Conservation (phyloP, 2,888 invertebrate genomes). For the Leptarthrus brevirostris region DNA sequence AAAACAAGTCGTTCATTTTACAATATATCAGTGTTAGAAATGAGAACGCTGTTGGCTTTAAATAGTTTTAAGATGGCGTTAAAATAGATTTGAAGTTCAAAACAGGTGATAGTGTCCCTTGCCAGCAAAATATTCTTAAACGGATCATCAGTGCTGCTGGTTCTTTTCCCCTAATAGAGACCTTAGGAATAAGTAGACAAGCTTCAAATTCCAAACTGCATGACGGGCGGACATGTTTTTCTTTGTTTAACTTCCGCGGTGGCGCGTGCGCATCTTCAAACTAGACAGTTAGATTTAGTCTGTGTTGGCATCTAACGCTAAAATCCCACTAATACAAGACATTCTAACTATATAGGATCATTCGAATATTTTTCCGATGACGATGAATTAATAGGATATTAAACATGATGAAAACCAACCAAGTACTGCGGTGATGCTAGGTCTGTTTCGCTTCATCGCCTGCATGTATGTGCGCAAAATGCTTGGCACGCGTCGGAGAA, state of each 20-base stretch:
- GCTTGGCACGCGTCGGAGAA: constrained; percentile 33
- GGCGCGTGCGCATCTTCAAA: background rate
- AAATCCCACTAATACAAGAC: constrained; percentile 14
- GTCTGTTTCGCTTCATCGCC: background rate
- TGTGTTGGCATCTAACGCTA: background rate
- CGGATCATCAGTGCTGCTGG: constrained; percentile 7
- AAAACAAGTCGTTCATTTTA: no score
- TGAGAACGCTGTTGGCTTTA: background rate
- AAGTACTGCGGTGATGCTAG: background rate
- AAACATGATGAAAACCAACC: constrained; percentile 5
- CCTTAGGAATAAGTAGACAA: no score
- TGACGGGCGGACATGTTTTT: no score
- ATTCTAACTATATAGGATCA: background rate
- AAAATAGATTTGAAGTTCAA: constrained; percentile 40
- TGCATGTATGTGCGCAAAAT: no score
- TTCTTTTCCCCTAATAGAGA: constrained; percentile 2
- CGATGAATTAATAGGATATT: background rate
- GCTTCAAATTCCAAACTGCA: no score
- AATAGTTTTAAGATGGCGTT: constrained; percentile 22
- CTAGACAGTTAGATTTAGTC: no score
- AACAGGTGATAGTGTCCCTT: constrained; percentile 15
- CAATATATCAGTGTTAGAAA: no score
- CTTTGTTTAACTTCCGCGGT: constrained; percentile 15
- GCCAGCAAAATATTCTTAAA: constrained; percentile 26
- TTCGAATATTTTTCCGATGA: constrained; percentile 24